Percentiles rank a stretch among this genome's conserved stretches.
These are phyloP conservation scores for Cacoxenus indagator DNA, from an alignment of 2,888 invertebrate species.

Conservation along the genomic window DNA sequence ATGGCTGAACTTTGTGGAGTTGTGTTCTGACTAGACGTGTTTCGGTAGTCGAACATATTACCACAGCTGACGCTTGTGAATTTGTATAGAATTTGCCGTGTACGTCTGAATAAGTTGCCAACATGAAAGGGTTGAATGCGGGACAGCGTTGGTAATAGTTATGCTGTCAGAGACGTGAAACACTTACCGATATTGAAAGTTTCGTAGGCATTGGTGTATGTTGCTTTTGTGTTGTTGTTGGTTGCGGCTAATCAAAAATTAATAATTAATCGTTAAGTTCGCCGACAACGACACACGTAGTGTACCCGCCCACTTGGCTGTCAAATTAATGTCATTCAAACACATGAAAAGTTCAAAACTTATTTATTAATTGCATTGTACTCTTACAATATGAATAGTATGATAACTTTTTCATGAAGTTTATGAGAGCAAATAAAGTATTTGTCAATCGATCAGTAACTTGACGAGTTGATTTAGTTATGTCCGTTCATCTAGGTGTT, in stretches of 20 bases:
- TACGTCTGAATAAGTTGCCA: too few relatives aligned
- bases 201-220: not conserved
- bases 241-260: not conserved
- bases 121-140: too few relatives aligned
- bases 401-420: too few relatives aligned
- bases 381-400: too few relatives aligned
- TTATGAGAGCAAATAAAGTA: too few relatives aligned
- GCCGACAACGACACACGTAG: not conserved
- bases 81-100: too few relatives aligned
- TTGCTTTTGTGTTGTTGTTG: not conserved
- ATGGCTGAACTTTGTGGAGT: not conserved
- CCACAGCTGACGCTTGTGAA: not conserved
- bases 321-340: not conserved
- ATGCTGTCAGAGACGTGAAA: not conserved
- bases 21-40: not conserved
- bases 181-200: not conserved
- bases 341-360: not conserved
- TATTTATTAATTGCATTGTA: too few relatives aligned
- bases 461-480: too few relatives aligned
- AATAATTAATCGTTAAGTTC: not conserved
- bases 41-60: too few relatives aligned
- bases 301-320: not conserved
- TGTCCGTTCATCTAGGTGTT: too few relatives aligned
- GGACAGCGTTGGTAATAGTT: not conserved
- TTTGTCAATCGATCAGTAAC: too few relatives aligned